Percentiles rank a stretch among this genome's conserved stretches.
Evolutionary conservation across 2,113 vertebrate genomes (phyloP).

Genomic region (Rhagologus leucostigma): DNA sequence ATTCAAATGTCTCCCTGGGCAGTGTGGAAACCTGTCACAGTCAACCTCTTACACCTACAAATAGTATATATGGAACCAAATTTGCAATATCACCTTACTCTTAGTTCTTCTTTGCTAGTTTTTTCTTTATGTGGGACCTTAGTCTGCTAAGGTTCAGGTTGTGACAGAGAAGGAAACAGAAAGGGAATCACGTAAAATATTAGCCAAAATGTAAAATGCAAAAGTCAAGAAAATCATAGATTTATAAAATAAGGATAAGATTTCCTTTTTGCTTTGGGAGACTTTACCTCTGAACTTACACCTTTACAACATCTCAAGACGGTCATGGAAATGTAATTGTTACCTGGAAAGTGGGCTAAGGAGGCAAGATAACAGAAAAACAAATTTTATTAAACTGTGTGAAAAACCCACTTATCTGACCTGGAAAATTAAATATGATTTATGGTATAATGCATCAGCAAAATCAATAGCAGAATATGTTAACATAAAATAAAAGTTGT

Average conservation of each 20-base stretch:
- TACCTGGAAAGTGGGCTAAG: background rate
- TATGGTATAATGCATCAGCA: constrained; percentile 9
- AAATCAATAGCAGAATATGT: constrained; percentile 49
- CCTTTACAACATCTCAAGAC: background rate
- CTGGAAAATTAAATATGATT: constrained; percentile 44
- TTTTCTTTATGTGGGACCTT: background rate
- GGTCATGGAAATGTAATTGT: background rate
- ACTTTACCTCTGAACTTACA: background rate
- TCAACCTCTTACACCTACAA: background rate
- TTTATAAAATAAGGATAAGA: background rate
- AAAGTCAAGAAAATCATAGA: background rate
- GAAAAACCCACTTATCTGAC: background rate
- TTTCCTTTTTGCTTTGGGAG: background rate
- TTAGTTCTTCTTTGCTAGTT: background rate
- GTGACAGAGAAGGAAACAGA: background rate
- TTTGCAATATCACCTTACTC: background rate
- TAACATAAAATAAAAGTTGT: constrained; percentile 37
- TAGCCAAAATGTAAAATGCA: background rate
- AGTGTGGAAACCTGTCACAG: background rate
- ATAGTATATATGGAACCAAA: background rate
- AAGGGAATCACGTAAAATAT: background rate
- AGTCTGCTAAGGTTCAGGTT: background rate
- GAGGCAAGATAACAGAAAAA: background rate
- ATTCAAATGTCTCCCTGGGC: background rate
- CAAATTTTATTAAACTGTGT: background rate